These are phyloP conservation scores for Asbolus verrucosus DNA, from an alignment of 1,140 invertebrate genomes.

Conservation along the genomic window DNA sequence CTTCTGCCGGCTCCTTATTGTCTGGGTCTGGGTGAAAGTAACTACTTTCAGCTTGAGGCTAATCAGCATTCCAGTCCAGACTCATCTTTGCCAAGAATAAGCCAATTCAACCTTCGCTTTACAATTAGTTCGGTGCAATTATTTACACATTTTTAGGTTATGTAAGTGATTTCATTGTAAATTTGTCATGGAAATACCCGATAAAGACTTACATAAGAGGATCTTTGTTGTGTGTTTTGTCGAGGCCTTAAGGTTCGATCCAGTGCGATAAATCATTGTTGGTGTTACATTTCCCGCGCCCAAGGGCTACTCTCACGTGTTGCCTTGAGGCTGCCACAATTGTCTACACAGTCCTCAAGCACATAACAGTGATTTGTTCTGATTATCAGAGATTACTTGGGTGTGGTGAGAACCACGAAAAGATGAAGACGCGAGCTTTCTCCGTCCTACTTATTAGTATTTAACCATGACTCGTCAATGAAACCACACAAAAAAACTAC, in stretches of 20 bases:
- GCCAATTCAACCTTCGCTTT: conserved; percentile 12
- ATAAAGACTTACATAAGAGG: conserved; percentile 20
- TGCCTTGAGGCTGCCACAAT: conserved; percentile 9
- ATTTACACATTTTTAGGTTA: conserved; percentile 27
- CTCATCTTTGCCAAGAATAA: conserved; percentile 35
- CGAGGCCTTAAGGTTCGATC: background rate
- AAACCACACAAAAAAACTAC: conserved; percentile 46
- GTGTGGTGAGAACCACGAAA: conserved; percentile 36
- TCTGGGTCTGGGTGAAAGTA: conserved; percentile 42
- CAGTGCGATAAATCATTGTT: conserved; percentile 14
- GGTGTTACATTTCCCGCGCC: conserved; percentile 26
- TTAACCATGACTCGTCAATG: conserved; percentile 40
- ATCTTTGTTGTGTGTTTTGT: conserved; percentile 14
- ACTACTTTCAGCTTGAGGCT: conserved; percentile 21
- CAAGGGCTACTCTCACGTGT: background rate
- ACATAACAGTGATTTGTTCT: conserved; percentile 32
- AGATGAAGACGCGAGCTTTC: conserved; percentile 38
- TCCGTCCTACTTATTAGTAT: conserved; percentile 35
- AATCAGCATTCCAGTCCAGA: conserved; percentile 42
- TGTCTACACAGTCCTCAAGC: background rate
- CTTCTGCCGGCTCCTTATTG: conserved; percentile 28
- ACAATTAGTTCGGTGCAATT: conserved; percentile 12
- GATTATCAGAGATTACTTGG: conserved; percentile 34
- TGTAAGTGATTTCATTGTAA: conserved; percentile 21
- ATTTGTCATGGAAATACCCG: conserved; percentile 3